Percentiles rank a stretch among this genome's conserved stretches.
Evolutionary conservation across 2,113 vertebrate genomes (phyloP).

Genomic region (Gracilinanus agilis): DNA sequence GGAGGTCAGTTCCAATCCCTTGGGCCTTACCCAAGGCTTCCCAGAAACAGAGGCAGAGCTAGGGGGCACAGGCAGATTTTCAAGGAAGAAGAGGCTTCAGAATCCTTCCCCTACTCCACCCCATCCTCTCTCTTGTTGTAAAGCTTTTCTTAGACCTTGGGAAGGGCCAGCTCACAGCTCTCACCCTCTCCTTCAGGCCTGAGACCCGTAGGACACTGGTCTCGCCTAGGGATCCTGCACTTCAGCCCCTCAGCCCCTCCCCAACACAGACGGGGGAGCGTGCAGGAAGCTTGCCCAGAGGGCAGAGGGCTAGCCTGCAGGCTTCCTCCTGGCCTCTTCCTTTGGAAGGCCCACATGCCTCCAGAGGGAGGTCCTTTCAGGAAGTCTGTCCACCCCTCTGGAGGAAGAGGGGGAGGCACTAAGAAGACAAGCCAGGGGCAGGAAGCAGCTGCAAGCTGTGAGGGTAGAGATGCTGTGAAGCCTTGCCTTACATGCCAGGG

Average conservation of each 20-base stretch:
- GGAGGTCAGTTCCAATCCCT: neutral
- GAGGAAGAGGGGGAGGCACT: neutral
- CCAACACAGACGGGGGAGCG: too few relatives aligned
- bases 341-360: too few relatives aligned
- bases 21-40: neutral
- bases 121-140: neutral
- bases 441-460: slow-evolving; percentile 68
- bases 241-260: too few relatives aligned
- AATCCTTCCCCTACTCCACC: neutral
- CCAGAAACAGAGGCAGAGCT: neutral
- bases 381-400: slow-evolving; percentile 55
- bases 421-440: slow-evolving; percentile 27
- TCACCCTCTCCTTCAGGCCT: neutral
- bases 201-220: too few relatives aligned
- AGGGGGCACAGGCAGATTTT: too few relatives aligned
- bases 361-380: slow-evolving; percentile 26
- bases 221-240: too few relatives aligned
- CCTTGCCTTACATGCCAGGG: too few relatives aligned
- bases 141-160: neutral
- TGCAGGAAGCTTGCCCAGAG: neutral
- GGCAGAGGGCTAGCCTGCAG: neutral
- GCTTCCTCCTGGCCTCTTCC: neutral
- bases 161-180: neutral
- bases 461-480: neutral
- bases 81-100: neutral